Base-by-base conservation (phyloP, 1,140 invertebrate species). In the Cyclargus thomasi region DNA sequence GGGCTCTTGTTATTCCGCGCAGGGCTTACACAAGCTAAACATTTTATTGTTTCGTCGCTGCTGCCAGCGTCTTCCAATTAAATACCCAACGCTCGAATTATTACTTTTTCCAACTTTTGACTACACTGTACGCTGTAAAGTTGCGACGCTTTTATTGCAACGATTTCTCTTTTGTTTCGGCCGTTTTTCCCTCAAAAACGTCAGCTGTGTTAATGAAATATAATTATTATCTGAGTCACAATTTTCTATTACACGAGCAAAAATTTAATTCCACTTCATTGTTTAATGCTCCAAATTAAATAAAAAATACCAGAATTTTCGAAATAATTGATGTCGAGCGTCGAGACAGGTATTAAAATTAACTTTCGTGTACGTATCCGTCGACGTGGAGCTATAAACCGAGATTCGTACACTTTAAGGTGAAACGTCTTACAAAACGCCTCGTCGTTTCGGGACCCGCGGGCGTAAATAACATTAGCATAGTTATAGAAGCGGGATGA, bases 381-480 rank as follows among this genome's bases (percentile, higher is more conserved):
- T 59, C 55, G 21, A 59, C 55, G 18, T 18, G 10, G 17, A 20
- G 55, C 11, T 21, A 22, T 59, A 59, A 59, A 3, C 11, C 20
- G 55, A 59, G 55, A 21, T 59, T 59, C 21, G 39, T 63, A 75
- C 74, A 79, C 76, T 77, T 80, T 75, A 67, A 65, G 74, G 74
- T 69, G 69, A 65, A 62, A 57, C 62, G 71, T 70, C 76, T 69
- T 53, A 70, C 70, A 70, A 85, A 77, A 83, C 82, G 80, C 81
- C 71, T 80, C 75, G 82, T 70, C 81, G 78, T 86, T 84, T 80
- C 71, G 73, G 78, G 81, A 81, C 80, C 84, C 82, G 81, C 82
- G 80, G 83, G 82, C 81, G 84, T 84, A 87, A 87, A 90, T 90
- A 90, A 86, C 87, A 90, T 90, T 90, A 90, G 85, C 87, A 90